These are phyloP conservation scores for Amiota mariae DNA, from an alignment of 2,888 invertebrate species.

Conservation along the genomic window DNA sequence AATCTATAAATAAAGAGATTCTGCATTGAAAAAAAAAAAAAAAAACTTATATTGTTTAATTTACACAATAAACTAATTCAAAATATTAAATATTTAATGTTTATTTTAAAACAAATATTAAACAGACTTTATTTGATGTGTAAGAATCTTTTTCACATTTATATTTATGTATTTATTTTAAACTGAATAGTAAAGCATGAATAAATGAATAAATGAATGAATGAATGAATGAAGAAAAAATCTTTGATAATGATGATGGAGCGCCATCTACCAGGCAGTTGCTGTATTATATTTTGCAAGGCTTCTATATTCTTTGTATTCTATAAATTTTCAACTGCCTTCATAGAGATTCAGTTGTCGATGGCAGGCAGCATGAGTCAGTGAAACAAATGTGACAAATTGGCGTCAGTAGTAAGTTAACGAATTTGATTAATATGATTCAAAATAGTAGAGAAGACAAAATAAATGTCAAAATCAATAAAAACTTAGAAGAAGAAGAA, in stretches of 20 bases:
- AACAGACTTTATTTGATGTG: neutral
- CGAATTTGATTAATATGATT: conserved; percentile 8
- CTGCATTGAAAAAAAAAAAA: conserved; percentile 29
- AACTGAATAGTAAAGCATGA: conserved; percentile 11
- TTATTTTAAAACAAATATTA: conserved; percentile 23
- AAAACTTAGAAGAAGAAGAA: neutral
- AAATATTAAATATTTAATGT: conserved; percentile 38
- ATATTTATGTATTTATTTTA: neutral
- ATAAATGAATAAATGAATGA: neutral
- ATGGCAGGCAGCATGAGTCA: neutral
- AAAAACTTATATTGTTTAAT: conserved; percentile 22
- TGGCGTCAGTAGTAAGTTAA: conserved; percentile 18
- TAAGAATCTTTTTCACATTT: conserved; percentile 1
- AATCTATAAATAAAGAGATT: conserved; percentile 21
- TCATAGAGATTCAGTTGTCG: conserved; percentile 7
- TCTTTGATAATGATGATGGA: neutral
- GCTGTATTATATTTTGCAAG: too few species aligned
- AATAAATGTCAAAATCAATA: conserved; percentile 4
- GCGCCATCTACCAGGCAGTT: conserved; percentile 5
- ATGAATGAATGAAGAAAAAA: neutral
- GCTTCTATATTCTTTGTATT: too few species aligned
- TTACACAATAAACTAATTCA: conserved; percentile 35
- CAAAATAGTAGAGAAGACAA: neutral
- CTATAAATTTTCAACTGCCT: neutral
- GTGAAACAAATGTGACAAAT: conserved; percentile 3